A percentile compares a stretch with the other conserved stretches of the same genome.
Evolutionary conservation across 2,113 vertebrate species (phyloP).

Genomic region (Xiphias gladius): DNA sequence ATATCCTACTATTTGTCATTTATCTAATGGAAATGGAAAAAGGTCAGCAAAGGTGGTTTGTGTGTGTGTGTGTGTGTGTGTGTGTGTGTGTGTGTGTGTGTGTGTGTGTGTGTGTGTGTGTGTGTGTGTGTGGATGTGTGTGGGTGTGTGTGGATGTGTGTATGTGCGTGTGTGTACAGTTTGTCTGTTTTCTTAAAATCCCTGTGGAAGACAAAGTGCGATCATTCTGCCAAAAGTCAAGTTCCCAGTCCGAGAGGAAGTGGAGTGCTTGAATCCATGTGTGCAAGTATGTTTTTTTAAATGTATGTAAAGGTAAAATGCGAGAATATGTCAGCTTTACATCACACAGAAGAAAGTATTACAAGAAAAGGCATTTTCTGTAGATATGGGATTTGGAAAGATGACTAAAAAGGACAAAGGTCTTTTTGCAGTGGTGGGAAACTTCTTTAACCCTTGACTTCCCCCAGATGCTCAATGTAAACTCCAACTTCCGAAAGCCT

Average conservation of each 20-base stretch:
- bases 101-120: too few species aligned
- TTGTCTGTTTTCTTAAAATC: too few species aligned
- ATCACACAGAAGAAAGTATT: slow-evolving; percentile 26
- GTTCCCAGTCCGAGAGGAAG: slow-evolving; percentile 8
- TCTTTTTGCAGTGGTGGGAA: slow-evolving; percentile 80
- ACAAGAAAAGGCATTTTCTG: slow-evolving; percentile 10
- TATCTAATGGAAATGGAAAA: slow-evolving; percentile 3
- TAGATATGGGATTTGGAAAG: slow-evolving; percentile 63
- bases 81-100: background rate
- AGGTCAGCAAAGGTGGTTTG: background rate
- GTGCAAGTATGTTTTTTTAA: slow-evolving; percentile 5
- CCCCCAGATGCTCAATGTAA: slow-evolving; percentile 79
- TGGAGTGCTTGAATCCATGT: background rate
- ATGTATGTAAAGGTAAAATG: slow-evolving; percentile 7
- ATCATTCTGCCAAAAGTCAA: slow-evolving; percentile 12
- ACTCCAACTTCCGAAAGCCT: slow-evolving; percentile 78
- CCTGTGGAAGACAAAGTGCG: background rate
- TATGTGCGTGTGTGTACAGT: too few species aligned
- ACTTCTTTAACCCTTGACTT: slow-evolving; percentile 80
- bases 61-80: background rate
- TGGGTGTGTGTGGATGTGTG: background rate
- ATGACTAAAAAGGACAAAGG: slow-evolving; percentile 66
- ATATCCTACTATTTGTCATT: slow-evolving; percentile 35
- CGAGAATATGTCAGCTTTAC: background rate
- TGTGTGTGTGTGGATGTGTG: background rate